These are phyloP conservation scores for Coelinius sp. DNA, from an alignment of 2,888 invertebrate genomes.

Conservation along the genomic window DNA sequence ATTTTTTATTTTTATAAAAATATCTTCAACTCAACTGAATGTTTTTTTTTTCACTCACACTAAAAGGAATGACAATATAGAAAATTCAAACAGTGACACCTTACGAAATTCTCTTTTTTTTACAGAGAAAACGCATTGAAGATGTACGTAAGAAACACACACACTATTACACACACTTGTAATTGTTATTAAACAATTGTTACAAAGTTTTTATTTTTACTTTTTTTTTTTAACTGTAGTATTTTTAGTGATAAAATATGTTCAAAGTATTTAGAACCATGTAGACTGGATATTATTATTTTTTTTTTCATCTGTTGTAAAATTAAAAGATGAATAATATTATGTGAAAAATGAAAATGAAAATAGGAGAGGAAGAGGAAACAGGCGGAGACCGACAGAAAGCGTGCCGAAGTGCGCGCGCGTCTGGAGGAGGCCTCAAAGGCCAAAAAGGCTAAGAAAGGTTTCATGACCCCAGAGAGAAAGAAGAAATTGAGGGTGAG, in stretches of 20 bases:
- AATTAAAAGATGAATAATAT: slow-evolving; percentile 23
- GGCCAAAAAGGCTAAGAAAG: slow-evolving; percentile 99
- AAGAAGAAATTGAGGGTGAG: slow-evolving; percentile 99
- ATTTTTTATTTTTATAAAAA: neutral
- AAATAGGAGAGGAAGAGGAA: slow-evolving; percentile 95
- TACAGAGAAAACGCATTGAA: slow-evolving; percentile 52
- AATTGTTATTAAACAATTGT: neutral
- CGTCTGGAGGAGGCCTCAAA: slow-evolving; percentile 99
- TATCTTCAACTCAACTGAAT: neutral
- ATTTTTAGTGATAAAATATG: neutral
- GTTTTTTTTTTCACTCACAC: neutral
- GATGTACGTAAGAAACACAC: slow-evolving; percentile 49
- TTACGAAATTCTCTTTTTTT: slow-evolving; percentile 44
- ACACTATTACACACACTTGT: neutral
- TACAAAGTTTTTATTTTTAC: neutral
- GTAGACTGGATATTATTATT: neutral
- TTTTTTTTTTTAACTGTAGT: neutral
- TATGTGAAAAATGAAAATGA: slow-evolving; percentile 36
- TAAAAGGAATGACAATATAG: slow-evolving; percentile 2
- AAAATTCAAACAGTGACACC: slow-evolving; percentile 36
- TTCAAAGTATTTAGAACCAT: neutral
- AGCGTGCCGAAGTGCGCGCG: slow-evolving; percentile 98
- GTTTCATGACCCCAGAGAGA: slow-evolving; percentile 99
- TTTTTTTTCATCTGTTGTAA: neutral
- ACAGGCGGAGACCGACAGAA: slow-evolving; percentile 97